Evolutionary conservation across 2,797 vertebrate genomes (phyloP), one percentile per base, ranked within the genome.

Genomic region (Potorous gilbertii): DNA sequence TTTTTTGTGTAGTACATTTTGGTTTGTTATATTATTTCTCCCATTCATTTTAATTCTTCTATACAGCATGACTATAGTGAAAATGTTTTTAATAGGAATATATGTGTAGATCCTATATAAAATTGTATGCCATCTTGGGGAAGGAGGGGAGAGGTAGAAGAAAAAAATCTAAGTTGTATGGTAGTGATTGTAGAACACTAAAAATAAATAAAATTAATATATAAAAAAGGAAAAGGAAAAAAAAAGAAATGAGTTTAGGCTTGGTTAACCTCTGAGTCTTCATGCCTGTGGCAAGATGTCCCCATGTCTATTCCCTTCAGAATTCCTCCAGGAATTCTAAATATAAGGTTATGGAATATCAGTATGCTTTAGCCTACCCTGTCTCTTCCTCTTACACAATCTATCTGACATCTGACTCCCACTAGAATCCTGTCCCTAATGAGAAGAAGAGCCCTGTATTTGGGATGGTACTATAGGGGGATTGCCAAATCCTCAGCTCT

Each of bases 221-320:
- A 52, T 52, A 52, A 52, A 52, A 52, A 50, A 52, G 0, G 5
- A 28, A 56, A 93, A 93, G 59, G 57, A 6, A 66, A 92, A 93
- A 55, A 16, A 96, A 95, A 40, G 40, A 54, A 40, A 40, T 92
- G 27, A 46, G 40, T 28, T 95, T 55, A 74, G 93, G 40, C 54
- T 55, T 87, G 27, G 13, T 98, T 98, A 98, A 98, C 97, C 95
- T 95, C 59, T 96, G 87, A 92, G 40, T 90, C 27, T 46, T 93
- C 96, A 93, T 34, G 55, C 57, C 74, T 27, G 93, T 57, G 57
- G 91, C 55, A 90, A 40, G 93, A 34, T 29, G 66, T 74, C 92
- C 92, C 31, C 13, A n/a, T 89, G 40, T 1, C 50, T 95, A 93
- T 56, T 92, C 62, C 74, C 93, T 16, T 27, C 46, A 4, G 4